These are phyloP conservation scores for Drosophila ironensis DNA, from an alignment of 1,140 invertebrate genomes.

Conservation along the genomic window DNA sequence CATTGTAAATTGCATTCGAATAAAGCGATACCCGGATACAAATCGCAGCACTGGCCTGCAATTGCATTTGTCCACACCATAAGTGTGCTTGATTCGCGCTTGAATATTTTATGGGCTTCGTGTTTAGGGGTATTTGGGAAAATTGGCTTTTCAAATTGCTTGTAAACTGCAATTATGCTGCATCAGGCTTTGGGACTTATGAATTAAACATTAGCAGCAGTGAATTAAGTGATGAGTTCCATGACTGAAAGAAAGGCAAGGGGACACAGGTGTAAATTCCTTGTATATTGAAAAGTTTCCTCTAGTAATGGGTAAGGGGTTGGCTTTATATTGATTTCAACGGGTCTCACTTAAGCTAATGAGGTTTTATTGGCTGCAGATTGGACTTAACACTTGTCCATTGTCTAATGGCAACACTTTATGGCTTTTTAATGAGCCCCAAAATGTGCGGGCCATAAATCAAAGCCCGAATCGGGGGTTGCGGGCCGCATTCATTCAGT, in stretches of 20 bases:
- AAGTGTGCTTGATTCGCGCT: neutral
- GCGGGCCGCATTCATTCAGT: too few relatives aligned
- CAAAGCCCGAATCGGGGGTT: slow-evolving; percentile 26
- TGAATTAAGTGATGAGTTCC: too few relatives aligned
- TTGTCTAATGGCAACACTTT: slow-evolving; percentile 40
- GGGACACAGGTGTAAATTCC: too few relatives aligned
- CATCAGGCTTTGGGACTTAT: too few relatives aligned
- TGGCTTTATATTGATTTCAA: too few relatives aligned
- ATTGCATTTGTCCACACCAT: neutral
- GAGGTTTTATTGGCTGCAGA: slow-evolving; percentile 24
- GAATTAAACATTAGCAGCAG: too few relatives aligned
- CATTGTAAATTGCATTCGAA: slow-evolving; percentile 20
- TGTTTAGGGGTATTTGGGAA: neutral
- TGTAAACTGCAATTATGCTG: too few relatives aligned
- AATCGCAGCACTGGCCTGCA: neutral
- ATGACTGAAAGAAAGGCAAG: too few relatives aligned
- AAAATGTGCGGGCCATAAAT: slow-evolving; percentile 56
- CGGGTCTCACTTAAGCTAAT: slow-evolving; percentile 32
- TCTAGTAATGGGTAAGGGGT: too few relatives aligned
- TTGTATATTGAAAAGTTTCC: too few relatives aligned
- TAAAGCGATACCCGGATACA: slow-evolving; percentile 7
- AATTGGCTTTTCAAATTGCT: too few relatives aligned
- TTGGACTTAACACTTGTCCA: slow-evolving; percentile 1
- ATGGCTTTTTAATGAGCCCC: slow-evolving; percentile 66
- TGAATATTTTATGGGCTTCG: neutral